phyloP scores from a whole-genome alignment of 2,888 invertebrate species.

The Leptinotarsa juncta region DNA sequence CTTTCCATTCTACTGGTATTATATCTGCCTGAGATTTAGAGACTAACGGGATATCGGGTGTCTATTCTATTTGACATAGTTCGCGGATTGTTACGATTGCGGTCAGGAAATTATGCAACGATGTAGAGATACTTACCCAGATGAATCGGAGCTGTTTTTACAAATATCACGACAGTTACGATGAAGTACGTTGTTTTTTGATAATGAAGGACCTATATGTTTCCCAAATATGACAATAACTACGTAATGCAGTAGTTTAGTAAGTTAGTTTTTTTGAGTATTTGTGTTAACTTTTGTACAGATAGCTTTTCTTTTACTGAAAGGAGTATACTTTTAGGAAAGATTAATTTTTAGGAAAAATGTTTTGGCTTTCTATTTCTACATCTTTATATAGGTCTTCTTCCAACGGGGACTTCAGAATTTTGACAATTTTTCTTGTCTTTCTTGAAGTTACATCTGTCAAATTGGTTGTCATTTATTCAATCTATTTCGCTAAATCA shows the following conservation, averaged over 20 bases:
- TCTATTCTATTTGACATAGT: not conserved
- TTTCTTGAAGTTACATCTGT: too few relatives aligned
- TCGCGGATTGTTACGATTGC: constrained; percentile 12
- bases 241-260: not conserved
- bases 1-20: constrained; percentile 17
- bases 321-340: too few relatives aligned
- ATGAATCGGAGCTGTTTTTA: constrained; percentile 2
- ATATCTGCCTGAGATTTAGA: not conserved
- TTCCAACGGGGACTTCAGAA: too few relatives aligned
- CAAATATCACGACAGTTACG: not conserved
- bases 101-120: constrained; percentile 11
- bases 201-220: not conserved
- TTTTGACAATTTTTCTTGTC: too few relatives aligned
- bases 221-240: not conserved
- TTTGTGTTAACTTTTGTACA: not conserved
- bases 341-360: too few relatives aligned
- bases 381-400: too few relatives aligned
- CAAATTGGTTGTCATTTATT: too few relatives aligned
- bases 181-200: not conserved
- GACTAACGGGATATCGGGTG: not conserved
- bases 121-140: not conserved
- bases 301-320: not conserved
- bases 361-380: too few relatives aligned
- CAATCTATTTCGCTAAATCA: too few relatives aligned
- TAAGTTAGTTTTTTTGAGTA: not conserved